A percentile compares a stretch with the other conserved stretches of the same genome.
These are phyloP conservation scores for Felis chaus DNA, from an alignment of 2,113 vertebrate genomes.

Conservation along the genomic window DNA sequence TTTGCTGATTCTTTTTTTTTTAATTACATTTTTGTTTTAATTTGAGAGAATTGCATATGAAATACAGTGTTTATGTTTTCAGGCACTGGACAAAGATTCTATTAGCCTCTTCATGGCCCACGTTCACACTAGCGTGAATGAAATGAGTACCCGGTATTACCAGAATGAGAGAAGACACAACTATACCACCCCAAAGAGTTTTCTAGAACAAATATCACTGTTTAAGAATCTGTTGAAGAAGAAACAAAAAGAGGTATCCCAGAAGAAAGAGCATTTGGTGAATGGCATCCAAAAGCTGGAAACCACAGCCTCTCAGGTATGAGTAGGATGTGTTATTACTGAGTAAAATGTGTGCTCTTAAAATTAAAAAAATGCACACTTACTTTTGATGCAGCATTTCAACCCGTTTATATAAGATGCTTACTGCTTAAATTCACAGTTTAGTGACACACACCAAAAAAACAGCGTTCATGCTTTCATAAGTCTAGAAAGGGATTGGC, in stretches of 20 bases:
- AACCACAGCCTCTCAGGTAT: conserved; percentile 88
- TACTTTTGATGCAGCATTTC: not conserved
- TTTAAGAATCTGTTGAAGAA: conserved; percentile 87
- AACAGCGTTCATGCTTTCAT: not conserved
- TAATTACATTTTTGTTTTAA: conserved; percentile 73
- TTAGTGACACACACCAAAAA: not conserved
- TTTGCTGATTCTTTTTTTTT: conserved; percentile 82
- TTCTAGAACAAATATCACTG: conserved; percentile 90
- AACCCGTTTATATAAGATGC: not conserved
- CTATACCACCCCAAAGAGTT: conserved; percentile 90
- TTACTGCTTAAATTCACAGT: not conserved
- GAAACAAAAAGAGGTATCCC: conserved; percentile 82
- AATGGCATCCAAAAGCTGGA: conserved; percentile 88
- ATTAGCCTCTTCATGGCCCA: conserved; percentile 92
- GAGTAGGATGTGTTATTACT: not conserved
- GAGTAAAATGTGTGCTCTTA: not conserved
- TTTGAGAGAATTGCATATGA: not conserved
- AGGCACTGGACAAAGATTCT: conserved; percentile 87
- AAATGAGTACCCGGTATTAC: conserved; percentile 87
- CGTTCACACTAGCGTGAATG: conserved; percentile 87
- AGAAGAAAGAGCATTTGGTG: conserved; percentile 85
- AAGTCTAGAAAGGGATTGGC: not conserved
- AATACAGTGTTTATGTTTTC: conserved; percentile 77
- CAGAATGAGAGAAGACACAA: conserved; percentile 87
- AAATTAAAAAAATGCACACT: not conserved